Conservation (phyloP, 2,113 vertebrate genomes). For the Coturnix japonica region DNA sequence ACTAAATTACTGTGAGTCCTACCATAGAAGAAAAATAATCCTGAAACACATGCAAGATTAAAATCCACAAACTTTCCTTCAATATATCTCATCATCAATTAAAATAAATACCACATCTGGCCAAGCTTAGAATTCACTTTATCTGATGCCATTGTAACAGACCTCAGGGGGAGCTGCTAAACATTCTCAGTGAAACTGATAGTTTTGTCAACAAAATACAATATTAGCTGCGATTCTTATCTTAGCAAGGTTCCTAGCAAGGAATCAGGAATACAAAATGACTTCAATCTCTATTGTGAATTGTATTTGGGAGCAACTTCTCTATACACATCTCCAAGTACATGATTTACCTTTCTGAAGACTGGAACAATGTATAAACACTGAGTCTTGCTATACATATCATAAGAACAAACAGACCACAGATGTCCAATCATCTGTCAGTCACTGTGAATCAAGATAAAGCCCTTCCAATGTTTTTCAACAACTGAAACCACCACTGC, state of each 20-base stretch:
- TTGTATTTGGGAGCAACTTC: background rate
- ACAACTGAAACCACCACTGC: background rate
- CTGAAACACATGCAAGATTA: background rate
- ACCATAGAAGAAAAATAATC: background rate
- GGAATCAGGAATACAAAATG: background rate
- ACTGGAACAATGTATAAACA: background rate
- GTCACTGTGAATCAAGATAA: background rate
- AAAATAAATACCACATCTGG: slow-evolving; percentile 25
- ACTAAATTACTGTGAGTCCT: background rate
- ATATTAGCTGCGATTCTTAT: background rate
- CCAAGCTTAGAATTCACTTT: slow-evolving; percentile 17
- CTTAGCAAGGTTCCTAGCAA: background rate
- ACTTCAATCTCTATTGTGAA: background rate
- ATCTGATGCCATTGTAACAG: background rate
- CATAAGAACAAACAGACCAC: background rate
- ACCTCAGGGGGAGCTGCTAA: background rate
- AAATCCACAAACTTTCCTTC: too few relatives aligned
- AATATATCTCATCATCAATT: background rate
- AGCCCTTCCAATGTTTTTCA: background rate
- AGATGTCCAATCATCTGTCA: background rate
- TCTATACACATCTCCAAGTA: background rate
- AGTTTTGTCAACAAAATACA: slow-evolving; percentile 37
- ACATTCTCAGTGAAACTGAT: background rate
- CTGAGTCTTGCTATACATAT: background rate
- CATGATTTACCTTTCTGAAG: background rate